These are phyloP conservation scores for Tinea pellionella DNA, from an alignment of 2,888 invertebrate genomes.

Conservation along the genomic window DNA sequence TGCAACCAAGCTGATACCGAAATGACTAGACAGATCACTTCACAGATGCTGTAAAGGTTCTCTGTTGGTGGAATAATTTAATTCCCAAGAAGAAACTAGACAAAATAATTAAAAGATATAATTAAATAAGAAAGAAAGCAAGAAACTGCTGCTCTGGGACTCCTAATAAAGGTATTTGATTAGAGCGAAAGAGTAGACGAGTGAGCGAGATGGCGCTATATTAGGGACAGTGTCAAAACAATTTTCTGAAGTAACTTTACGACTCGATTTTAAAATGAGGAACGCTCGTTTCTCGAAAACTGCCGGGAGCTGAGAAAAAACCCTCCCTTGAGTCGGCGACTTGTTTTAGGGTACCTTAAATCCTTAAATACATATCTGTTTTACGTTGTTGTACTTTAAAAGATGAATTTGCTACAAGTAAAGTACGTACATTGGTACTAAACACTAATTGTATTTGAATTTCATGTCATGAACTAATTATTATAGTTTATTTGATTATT, in stretches of 20 bases:
- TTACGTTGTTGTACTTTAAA: too few relatives aligned
- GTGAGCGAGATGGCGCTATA: slow-evolving; percentile 22
- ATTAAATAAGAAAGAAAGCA: not conserved
- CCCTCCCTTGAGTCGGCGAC: slow-evolving; percentile 15
- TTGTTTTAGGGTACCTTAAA: slow-evolving; percentile 15
- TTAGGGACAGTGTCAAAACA: slow-evolving; percentile 44
- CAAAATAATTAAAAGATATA: not conserved
- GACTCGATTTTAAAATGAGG: slow-evolving; percentile 40
- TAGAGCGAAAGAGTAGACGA: not conserved
- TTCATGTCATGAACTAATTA: too few relatives aligned
- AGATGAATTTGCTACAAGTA: too few relatives aligned
- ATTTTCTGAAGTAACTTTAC: slow-evolving; percentile 39
- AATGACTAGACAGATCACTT: too few relatives aligned
- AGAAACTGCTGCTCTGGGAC: not conserved
- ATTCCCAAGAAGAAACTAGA: not conserved
- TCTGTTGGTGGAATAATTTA: too few relatives aligned
- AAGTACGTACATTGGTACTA: too few relatives aligned
- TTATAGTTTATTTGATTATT: too few relatives aligned
- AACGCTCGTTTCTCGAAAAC: slow-evolving; percentile 23
- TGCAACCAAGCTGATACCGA: too few relatives aligned
- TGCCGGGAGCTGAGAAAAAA: slow-evolving; percentile 22
- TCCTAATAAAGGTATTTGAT: not conserved
- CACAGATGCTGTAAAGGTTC: too few relatives aligned
- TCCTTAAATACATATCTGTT: too few relatives aligned
- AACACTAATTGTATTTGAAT: too few relatives aligned